Evolutionary conservation across 2,797 vertebrate genomes (phyloP), one percentile per base, ranked within the genome.

Genomic region (Sphenopsis melanotis): DNA sequence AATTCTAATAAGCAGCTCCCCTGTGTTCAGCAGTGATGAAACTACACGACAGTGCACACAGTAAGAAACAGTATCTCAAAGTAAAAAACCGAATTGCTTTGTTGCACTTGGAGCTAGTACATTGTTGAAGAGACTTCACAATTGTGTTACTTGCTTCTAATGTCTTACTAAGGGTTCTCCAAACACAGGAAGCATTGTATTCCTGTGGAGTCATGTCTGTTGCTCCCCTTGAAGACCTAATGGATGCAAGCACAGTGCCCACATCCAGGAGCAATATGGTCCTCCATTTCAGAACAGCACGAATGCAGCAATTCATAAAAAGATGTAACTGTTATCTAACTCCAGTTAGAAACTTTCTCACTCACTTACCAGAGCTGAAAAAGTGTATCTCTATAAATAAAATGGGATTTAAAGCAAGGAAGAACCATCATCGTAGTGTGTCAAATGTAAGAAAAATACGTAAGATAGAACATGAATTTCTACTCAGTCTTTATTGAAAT

Each of bases 401-500:
- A 87, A 61, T 23, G 20, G 53, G 39, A 91, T 89, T 84, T 89
- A 94, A 94, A 83, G 89, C 24, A 88, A 91, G 81, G 75, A 93
- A 92, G 30, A 76, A 47, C 9, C 44, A 87, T 57, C 8, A 0
- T 13, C 53, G 64, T 4, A 85, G 37, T 14, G 72, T 76, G 61
- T 74, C 89, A 94, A 93, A 89, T 57, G 47, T 39, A 76, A 89
- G 75, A 94, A 97, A 91, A 95, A 95, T 87, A 93, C 13, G 26
- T 66, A 87, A 83, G 74, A 93, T 13, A 92, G 83, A 95, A 82
- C 60, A 88, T 90, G 50, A 92, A 92, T 92, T 85, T 93, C 83
- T 87, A 74, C 78, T 94, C 85, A 65, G 69, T 92, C 84, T 92
- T 86, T 86, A 95, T 64, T 74, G 90, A 91, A 87, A 72, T 94